These are phyloP conservation scores for Geotrupes spiniger DNA, from an alignment of 2,888 invertebrate species.

Conservation along the genomic window DNA sequence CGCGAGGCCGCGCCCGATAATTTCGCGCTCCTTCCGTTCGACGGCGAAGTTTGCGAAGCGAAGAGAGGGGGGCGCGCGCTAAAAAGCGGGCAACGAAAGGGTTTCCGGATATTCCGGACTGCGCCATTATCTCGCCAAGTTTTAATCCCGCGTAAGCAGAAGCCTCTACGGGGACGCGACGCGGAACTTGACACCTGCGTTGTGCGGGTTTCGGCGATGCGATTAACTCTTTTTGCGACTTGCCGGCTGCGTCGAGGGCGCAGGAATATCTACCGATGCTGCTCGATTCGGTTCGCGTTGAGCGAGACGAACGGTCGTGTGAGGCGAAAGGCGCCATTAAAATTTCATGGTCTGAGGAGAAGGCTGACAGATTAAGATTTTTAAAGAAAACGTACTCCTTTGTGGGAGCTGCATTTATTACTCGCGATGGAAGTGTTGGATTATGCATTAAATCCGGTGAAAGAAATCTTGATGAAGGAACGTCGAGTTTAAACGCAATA, in stretches of 20 bases:
- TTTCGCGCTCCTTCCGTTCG: too few relatives aligned
- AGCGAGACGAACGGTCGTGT: slow-evolving; percentile 17
- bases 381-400: slow-evolving; percentile 1
- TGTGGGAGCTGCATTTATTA: slow-evolving; percentile 1
- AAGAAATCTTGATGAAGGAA: too few relatives aligned
- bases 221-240: slow-evolving; percentile 22
- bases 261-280: not conserved
- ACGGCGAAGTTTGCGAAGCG: too few relatives aligned
- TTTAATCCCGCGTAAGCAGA: slow-evolving; percentile 23
- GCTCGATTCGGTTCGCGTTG: slow-evolving; percentile 17
- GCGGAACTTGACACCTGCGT: slow-evolving; percentile 29
- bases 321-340: slow-evolving; percentile 20
- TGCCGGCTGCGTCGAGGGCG: not conserved
- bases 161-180: slow-evolving; percentile 7
- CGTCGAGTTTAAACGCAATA: too few relatives aligned
- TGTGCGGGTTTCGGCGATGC: slow-evolving; percentile 28
- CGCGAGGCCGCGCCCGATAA: too few relatives aligned
- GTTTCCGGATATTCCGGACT: slow-evolving; percentile 12
- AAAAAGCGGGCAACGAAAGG: slow-evolving; percentile 1
- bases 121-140: slow-evolving; percentile 27
- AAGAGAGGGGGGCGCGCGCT: too few relatives aligned
- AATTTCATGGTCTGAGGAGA: slow-evolving; percentile 21
- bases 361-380: slow-evolving; percentile 22
- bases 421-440: not conserved
- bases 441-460: not conserved